phyloP scores from a whole-genome alignment of 2,797 vertebrate genomes.

The Pagetopsis macropterus region DNA sequence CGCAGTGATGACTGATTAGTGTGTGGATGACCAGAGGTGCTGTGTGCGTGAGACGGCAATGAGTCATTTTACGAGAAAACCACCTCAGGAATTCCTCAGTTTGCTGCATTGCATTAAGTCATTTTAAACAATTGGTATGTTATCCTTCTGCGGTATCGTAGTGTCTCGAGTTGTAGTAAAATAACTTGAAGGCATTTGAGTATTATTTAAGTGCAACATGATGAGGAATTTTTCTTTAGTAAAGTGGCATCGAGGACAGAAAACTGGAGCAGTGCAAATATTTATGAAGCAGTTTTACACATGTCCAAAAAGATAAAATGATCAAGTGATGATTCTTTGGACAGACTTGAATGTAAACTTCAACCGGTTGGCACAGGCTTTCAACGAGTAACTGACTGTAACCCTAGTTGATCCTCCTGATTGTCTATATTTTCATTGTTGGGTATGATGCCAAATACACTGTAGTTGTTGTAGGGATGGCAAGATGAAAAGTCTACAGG shows the following conservation, averaged over 20 bases:
- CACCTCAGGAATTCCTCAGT: slow-evolving; percentile 43
- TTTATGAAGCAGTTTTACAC: neutral
- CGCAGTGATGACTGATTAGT: slow-evolving; percentile 54
- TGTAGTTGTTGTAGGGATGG: neutral
- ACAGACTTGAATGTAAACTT: too few species aligned
- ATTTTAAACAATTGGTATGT: slow-evolving; percentile 40
- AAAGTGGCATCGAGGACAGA: neutral
- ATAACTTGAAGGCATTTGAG: slow-evolving; percentile 51
- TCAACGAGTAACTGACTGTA: too few species aligned
- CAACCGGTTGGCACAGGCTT: too few species aligned
- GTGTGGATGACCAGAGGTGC: slow-evolving; percentile 46
- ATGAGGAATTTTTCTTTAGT: slow-evolving; percentile 9
- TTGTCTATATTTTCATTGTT: too few species aligned
- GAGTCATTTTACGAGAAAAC: slow-evolving; percentile 50
- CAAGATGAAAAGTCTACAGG: neutral
- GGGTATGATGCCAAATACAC: neutral
- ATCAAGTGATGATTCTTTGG: too few species aligned
- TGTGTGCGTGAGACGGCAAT: slow-evolving; percentile 47
- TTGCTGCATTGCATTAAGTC: slow-evolving; percentile 50
- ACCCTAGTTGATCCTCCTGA: too few species aligned
- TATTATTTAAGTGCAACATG: slow-evolving; percentile 18
- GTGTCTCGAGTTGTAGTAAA: slow-evolving; percentile 43
- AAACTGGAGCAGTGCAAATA: neutral
- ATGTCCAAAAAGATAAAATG: too few species aligned
- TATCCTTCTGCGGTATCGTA: slow-evolving; percentile 28